A percentile compares a stretch with the other conserved stretches of the same genome.
These are phyloP conservation scores for Standfussiana lucernea DNA, from an alignment of 2,888 invertebrate genomes.

Conservation along the genomic window DNA sequence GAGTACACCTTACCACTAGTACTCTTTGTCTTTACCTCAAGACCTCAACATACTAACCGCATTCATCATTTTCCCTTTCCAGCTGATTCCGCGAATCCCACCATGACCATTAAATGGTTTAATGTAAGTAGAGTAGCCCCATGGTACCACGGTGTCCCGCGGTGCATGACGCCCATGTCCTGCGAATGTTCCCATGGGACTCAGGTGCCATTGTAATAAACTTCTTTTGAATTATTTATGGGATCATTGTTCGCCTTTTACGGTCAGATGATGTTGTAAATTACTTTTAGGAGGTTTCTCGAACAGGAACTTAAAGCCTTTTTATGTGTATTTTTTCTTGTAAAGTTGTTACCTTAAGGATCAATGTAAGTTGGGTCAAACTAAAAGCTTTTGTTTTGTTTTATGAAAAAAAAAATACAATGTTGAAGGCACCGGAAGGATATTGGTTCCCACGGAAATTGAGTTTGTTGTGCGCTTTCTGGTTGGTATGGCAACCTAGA, in stretches of 20 bases:
- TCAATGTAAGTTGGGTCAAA: slow-evolving; percentile 6
- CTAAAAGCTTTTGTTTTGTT: slow-evolving; percentile 12
- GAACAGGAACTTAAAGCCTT: slow-evolving; percentile 53
- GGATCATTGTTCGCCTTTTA: slow-evolving; percentile 76
- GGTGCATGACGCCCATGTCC: slow-evolving; percentile 79
- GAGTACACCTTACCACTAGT: background rate
- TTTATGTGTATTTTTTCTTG: slow-evolving; percentile 29
- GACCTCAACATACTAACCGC: slow-evolving; percentile 27
- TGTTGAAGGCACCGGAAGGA: slow-evolving; percentile 36
- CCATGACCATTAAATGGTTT: slow-evolving; percentile 45
- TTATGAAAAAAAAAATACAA: slow-evolving; percentile 17
- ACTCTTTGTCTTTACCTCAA: slow-evolving; percentile 22
- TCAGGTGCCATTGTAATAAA: slow-evolving; percentile 80
- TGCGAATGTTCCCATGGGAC: slow-evolving; percentile 83
- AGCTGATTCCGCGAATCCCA: slow-evolving; percentile 45
- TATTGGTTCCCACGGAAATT: slow-evolving; percentile 50
- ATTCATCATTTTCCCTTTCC: slow-evolving; percentile 46
- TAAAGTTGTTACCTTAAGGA: slow-evolving; percentile 17
- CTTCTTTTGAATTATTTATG: slow-evolving; percentile 80
- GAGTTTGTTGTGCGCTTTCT: slow-evolving; percentile 31
- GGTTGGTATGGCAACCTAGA: slow-evolving; percentile 36
- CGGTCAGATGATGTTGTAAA: slow-evolving; percentile 72
- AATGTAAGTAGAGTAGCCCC: slow-evolving; percentile 64
- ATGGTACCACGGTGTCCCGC: slow-evolving; percentile 65
- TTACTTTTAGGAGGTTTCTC: slow-evolving; percentile 64